Percentiles rank a stretch among this genome's conserved stretches.
Evolutionary conservation across 2,888 invertebrate genomes (phyloP).

Genomic region (Drosophila mimica): DNA sequence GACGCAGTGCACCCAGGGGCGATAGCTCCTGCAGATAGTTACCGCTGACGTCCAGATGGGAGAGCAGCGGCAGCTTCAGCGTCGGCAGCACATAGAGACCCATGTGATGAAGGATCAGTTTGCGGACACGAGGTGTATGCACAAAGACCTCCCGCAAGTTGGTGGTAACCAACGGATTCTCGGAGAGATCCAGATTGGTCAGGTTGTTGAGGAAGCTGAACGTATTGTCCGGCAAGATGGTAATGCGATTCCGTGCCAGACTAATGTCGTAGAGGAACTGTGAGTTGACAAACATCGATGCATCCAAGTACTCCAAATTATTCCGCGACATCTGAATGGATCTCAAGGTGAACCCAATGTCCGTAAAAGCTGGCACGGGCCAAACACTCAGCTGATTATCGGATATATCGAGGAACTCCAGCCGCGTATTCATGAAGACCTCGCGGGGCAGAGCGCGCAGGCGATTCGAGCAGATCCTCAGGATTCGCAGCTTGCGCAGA

Average conservation of each 20-base stretch:
- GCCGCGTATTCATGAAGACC: constrained; percentile 91
- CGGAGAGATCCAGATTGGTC: constrained; percentile 92
- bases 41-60: constrained; percentile 91
- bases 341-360: constrained; percentile 91
- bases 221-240: constrained; percentile 94
- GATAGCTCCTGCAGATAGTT: constrained; percentile 91
- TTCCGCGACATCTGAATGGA: constrained; percentile 92
- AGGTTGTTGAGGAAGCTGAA: constrained; percentile 92
- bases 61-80: constrained; percentile 91
- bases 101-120: constrained; percentile 91
- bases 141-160: constrained; percentile 95
- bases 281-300: constrained; percentile 93
- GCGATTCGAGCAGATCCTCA: constrained; percentile 90
- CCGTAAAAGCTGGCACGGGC: constrained; percentile 91
- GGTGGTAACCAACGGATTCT: constrained; percentile 92
- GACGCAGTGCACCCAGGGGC: constrained; percentile 89
- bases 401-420: constrained; percentile 93
- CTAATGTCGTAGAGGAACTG: constrained; percentile 92
- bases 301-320: constrained; percentile 93
- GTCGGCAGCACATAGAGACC: constrained; percentile 92
- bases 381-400: constrained; percentile 92
- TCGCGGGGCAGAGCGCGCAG: constrained; percentile 91
- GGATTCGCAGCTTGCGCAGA: constrained; percentile 89
- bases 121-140: constrained; percentile 92
- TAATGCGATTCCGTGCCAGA: constrained; percentile 92